Percentiles rank a stretch among this genome's conserved stretches.
Evolutionary conservation across 2,888 invertebrate genomes (phyloP).

Genomic region (Cosmia pyralina): DNA sequence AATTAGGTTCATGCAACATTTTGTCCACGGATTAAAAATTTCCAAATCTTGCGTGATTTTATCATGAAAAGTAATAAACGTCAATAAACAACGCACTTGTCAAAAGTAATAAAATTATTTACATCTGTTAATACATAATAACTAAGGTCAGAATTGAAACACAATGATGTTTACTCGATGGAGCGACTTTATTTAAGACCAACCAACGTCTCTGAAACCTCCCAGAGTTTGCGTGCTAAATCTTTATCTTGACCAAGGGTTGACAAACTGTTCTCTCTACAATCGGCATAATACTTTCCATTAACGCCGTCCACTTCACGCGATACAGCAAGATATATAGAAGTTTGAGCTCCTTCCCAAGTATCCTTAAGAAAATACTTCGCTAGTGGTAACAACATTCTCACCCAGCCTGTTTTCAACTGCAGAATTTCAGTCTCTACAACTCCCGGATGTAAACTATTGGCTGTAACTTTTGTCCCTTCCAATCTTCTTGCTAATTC

Average conservation of each 20-base stretch:
- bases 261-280: slow-evolving; percentile 80
- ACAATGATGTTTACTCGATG: slow-evolving; percentile 5
- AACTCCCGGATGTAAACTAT: slow-evolving; percentile 94
- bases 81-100: not conserved
- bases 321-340: slow-evolving; percentile 88
- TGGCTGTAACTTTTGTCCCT: slow-evolving; percentile 93
- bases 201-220: slow-evolving; percentile 77
- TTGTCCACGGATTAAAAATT: not conserved
- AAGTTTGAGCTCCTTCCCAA: slow-evolving; percentile 86
- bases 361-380: slow-evolving; percentile 69
- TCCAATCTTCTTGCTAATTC: slow-evolving; percentile 93
- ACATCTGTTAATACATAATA: not conserved
- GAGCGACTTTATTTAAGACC: slow-evolving; percentile 27
- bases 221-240: slow-evolving; percentile 91
- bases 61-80: not conserved
- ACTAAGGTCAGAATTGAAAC: slow-evolving; percentile 20
- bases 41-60: not conserved
- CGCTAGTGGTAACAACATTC: slow-evolving; percentile 80
- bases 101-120: not conserved
- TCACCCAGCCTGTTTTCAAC: slow-evolving; percentile 57
- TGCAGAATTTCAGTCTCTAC: slow-evolving; percentile 91
- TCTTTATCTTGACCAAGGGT: slow-evolving; percentile 84
- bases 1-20: not conserved
- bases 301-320: slow-evolving; percentile 89
- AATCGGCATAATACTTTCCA: slow-evolving; percentile 92